Base-by-base conservation (phyloP, 2,113 vertebrate species). In the Gorsachius goisagi region DNA sequence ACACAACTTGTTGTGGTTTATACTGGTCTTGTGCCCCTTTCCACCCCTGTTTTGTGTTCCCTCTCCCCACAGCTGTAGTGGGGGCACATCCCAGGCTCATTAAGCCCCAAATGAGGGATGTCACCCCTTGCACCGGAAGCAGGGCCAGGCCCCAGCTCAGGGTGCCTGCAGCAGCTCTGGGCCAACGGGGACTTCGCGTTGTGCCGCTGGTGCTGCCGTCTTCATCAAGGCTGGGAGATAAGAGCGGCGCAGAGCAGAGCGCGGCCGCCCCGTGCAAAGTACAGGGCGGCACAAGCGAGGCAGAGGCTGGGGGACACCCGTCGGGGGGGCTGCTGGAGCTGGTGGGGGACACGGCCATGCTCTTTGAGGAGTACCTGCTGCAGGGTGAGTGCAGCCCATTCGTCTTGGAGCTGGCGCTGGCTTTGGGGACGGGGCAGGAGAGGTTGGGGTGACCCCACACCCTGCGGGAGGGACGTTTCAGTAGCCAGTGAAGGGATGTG, bases 261-360 rank as follows among this genome's bases (percentile, higher is more conserved):
- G 79, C 3, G 0, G 95, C 76, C 35, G 15, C 74, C 87, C 90
- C 0, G 97, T 96, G 91, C 97, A 98, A 98, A 98, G 97, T 97
- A 87, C 97, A 97, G 79, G 22, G 58, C 3, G n/a, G 35, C 7
- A 23, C 4, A 2, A 24, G 63, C 1, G 0, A 85, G 85, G 81
- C 66, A 33, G 52, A 50, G 35, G 32, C 13, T 0, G 4, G 37
- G 59, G 44, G 22, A 68, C 67, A 6, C 45, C 22, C 5, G 27
- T 26, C 5, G 9, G 12, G 33, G 21, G 50, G n/a, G 4, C 72
- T 2, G 2, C 77, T 94, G 92, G 85, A 93, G 71, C 75, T 78
- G 35, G 32, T 44, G 71, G 84, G 91, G 63, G 94, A 90, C 58
- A 32, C 21, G 0, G 84, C 66, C 92, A 97, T 97, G 97, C 63